Conservation (phyloP, 2,113 vertebrate genomes). For the Agelaius tricolor region DNA sequence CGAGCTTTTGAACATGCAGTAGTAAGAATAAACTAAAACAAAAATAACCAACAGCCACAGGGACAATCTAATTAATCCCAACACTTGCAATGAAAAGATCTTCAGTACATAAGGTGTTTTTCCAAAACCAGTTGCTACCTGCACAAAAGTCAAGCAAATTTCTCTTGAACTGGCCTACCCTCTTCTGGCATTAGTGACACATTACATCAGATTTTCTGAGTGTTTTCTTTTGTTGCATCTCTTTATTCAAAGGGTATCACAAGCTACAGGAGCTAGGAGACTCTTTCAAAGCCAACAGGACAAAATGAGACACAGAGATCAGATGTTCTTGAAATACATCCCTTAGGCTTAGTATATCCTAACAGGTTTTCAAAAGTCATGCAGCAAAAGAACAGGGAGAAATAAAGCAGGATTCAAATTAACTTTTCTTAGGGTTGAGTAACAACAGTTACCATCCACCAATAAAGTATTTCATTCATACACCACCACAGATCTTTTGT, state of each 20-base stretch:
- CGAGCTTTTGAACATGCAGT: background rate
- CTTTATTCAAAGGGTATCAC: background rate
- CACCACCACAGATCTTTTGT: background rate
- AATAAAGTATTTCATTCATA: background rate
- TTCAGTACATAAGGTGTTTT: background rate
- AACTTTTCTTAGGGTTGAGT: background rate
- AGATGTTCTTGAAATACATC: background rate
- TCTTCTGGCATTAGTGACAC: conserved; percentile 70
- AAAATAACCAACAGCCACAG: background rate
- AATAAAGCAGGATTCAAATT: background rate
- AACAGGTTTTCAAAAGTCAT: background rate
- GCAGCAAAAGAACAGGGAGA: background rate
- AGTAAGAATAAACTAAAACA: background rate
- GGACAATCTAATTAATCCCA: background rate
- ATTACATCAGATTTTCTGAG: conserved; percentile 52
- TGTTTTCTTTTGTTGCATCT: background rate
- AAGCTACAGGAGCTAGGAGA: background rate
- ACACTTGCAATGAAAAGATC: background rate
- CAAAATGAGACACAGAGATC: background rate
- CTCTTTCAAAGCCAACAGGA: background rate
- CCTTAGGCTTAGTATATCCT: background rate
- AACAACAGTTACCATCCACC: background rate
- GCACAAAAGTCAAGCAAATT: conserved; percentile 28
- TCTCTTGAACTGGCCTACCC: conserved; percentile 66
- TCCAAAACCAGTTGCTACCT: background rate